These are phyloP conservation scores for Osmoderma eremita DNA, from an alignment of 2,888 invertebrate species.

Conservation along the genomic window DNA sequence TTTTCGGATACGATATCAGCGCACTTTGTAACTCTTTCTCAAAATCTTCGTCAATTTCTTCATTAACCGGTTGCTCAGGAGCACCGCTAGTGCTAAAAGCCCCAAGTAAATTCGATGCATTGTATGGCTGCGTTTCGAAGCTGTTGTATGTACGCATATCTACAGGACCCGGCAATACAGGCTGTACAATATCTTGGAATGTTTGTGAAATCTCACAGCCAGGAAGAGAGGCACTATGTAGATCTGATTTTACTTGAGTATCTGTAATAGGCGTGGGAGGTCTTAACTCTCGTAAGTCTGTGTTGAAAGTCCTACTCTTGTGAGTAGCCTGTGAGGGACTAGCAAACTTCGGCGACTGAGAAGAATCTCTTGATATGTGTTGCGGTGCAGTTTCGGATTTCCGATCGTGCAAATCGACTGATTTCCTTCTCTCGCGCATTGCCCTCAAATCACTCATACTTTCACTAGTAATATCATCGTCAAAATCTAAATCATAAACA, in stretches of 20 bases:
- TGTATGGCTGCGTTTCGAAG: slow-evolving; percentile 69
- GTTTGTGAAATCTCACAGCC: slow-evolving; percentile 55
- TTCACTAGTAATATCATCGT: slow-evolving; percentile 82
- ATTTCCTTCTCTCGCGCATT: slow-evolving; percentile 81
- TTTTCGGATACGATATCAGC: slow-evolving; percentile 68
- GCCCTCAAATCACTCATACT: slow-evolving; percentile 79
- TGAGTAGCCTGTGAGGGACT: slow-evolving; percentile 65
- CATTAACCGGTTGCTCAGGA: slow-evolving; percentile 74
- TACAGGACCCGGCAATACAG: slow-evolving; percentile 85
- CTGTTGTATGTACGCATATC: slow-evolving; percentile 88
- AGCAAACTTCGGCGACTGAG: slow-evolving; percentile 69
- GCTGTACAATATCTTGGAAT: slow-evolving; percentile 72
- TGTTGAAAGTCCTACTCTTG: slow-evolving; percentile 58
- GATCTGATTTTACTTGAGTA: slow-evolving; percentile 54
- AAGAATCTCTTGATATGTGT: slow-evolving; percentile 65
- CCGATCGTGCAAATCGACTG: slow-evolving; percentile 74
- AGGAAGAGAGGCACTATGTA: slow-evolving; percentile 45
- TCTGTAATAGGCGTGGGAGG: slow-evolving; percentile 66
- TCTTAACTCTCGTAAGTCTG: slow-evolving; percentile 64
- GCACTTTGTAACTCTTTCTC: slow-evolving; percentile 80
- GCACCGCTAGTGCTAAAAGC: slow-evolving; percentile 73
- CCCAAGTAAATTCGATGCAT: slow-evolving; percentile 73
- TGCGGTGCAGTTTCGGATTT: slow-evolving; percentile 38
- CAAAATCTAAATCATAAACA: slow-evolving; percentile 86
- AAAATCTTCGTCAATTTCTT: slow-evolving; percentile 81